Percentiles rank a stretch among this genome's conserved stretches.
phyloP scores from a whole-genome alignment of 1,140 invertebrate genomes.

The Pomacea maculata region DNA sequence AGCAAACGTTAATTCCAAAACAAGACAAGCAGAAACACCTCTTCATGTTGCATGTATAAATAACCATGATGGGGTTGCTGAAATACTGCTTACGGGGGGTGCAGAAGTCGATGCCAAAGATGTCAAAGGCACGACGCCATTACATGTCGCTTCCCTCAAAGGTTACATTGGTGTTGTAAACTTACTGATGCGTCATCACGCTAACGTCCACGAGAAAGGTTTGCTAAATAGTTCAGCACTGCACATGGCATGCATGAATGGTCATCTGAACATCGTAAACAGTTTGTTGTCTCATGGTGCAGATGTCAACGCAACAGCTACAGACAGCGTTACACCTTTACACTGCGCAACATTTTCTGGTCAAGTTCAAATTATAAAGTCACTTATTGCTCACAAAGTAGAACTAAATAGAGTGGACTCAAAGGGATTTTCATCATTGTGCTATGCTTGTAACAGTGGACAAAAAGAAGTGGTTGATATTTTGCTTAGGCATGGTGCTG shows the following conservation, averaged over 20 bases:
- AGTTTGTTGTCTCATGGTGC: neutral
- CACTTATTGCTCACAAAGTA: neutral
- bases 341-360: neutral
- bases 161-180: neutral
- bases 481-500: too few relatives aligned
- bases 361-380: neutral
- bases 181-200: neutral
- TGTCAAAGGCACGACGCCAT: neutral
- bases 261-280: neutral
- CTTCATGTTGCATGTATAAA: neutral
- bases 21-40: neutral
- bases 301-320: neutral
- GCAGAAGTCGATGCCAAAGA: neutral
- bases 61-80: neutral
- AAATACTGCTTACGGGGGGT: neutral
- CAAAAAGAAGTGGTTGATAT: too few relatives aligned
- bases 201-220: neutral
- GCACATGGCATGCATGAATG: neutral
- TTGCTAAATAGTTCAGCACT: neutral
- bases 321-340: neutral
- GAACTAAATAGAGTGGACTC: too few relatives aligned
- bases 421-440: too few relatives aligned
- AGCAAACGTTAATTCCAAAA: neutral
- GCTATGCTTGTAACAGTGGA: too few relatives aligned
- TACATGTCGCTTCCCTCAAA: neutral